Base-by-base conservation (phyloP, 2,113 vertebrate genomes). In the Neolamprologus hecqui region DNA sequence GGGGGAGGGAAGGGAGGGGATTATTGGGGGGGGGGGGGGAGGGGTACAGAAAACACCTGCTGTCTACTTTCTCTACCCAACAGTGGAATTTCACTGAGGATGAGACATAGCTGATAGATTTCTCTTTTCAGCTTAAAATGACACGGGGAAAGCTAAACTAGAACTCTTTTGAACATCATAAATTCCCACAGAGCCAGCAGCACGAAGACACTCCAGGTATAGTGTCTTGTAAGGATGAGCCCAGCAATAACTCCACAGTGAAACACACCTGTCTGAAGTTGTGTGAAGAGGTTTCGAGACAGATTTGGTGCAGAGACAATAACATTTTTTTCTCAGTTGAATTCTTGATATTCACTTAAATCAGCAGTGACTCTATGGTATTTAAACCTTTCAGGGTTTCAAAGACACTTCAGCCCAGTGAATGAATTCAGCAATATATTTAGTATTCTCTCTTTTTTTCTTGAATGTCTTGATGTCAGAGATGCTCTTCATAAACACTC, bases 151-250 rank as follows among this genome's bases (percentile, higher is more conserved):
- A 85, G 81, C 53, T 86, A 90, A 93, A 94, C 65, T 68, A 85
- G 88, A 84, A 84, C 28, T 93, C 80, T 83, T 93, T 88, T 94
- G 90, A 93, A 92, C 91, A 91, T 90, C 54, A 83, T 70, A 83
- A 83, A 89, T 84, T 85, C 90, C 84, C 88, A 86, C 89, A 81
- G 88, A 92, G 89, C 80, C 81, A 57, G 54, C 79, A 88, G 92
- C 84, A 91, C 80, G 87, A 90, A 86, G 89, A 91, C 68, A 68
- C 83, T 91, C 31, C 31, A 82, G 86, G 90, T 73, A 60, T 84
- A 75, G 73, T 80, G 88, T 87, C 88, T 73, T 79, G 85, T 75
- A 86, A 90, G 83, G 65, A 88, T 84, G 90, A 93, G 86, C 81
- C 81, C 81, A 54, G 60, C 35, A 5, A 57, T 75, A 85, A 79